A percentile compares a stretch with the other conserved stretches of the same genome.
Evolutionary conservation across 2,797 vertebrate genomes (phyloP).

Genomic region (Cossypha caffra): DNA sequence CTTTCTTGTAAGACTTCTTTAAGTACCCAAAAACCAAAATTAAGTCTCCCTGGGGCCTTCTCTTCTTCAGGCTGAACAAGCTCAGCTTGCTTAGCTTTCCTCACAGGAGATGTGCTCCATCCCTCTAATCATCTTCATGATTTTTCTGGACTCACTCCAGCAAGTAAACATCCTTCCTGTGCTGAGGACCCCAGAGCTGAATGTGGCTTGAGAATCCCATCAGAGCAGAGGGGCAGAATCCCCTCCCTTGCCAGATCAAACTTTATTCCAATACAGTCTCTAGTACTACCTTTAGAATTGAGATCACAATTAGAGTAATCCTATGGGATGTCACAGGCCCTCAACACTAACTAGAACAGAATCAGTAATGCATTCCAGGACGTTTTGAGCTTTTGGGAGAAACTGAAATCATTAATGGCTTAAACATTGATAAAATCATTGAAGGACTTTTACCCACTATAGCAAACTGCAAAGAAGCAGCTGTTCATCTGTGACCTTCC

Average conservation of each 20-base stretch:
- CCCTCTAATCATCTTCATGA: background rate
- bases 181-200: background rate
- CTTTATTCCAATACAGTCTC: background rate
- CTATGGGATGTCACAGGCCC: background rate
- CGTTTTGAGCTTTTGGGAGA: background rate
- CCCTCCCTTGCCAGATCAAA: background rate
- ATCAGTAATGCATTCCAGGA: background rate
- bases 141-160: background rate
- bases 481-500: background rate
- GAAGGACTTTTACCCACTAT: background rate
- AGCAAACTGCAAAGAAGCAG: background rate
- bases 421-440: background rate
- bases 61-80: background rate
- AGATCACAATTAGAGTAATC: background rate
- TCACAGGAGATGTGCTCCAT: background rate
- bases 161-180: background rate
- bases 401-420: background rate
- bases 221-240: background rate
- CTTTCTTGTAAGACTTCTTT: background rate
- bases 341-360: background rate
- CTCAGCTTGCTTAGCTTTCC: background rate
- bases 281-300: background rate
- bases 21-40: background rate
- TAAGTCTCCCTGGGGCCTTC: background rate
- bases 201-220: background rate